Conservation (phyloP, 2,888 invertebrate genomes). For the Monochamus alternatus region DNA sequence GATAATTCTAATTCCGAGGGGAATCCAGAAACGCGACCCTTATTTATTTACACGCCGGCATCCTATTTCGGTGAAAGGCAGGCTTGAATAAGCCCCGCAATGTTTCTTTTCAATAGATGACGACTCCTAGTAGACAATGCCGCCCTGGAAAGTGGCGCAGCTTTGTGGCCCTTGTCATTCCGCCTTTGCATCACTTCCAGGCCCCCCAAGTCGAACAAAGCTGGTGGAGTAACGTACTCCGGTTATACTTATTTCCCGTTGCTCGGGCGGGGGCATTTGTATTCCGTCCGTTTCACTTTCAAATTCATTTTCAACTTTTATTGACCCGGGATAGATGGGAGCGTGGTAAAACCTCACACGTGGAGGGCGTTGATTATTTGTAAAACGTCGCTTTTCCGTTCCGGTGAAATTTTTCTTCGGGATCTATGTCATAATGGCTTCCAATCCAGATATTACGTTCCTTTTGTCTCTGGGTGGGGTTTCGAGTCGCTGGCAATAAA, state of each 20-base stretch:
- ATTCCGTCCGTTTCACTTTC: slow-evolving; percentile 27
- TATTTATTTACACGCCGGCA: background rate
- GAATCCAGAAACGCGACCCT: background rate
- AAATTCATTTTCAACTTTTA: slow-evolving; percentile 23
- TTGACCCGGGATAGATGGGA: slow-evolving; percentile 21
- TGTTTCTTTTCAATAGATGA: background rate
- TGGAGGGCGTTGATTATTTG: slow-evolving; percentile 2
- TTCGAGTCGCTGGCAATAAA: background rate
- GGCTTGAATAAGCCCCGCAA: background rate
- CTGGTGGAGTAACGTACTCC: background rate
- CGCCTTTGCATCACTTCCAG: background rate
- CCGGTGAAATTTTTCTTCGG: background rate
- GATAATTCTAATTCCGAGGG: no score
- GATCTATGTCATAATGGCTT: background rate
- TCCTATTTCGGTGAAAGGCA: background rate
- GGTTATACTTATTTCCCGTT: background rate
- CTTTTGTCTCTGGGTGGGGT: background rate
- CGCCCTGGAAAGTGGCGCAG: background rate
- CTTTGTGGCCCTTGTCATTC: background rate
- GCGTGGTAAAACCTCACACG: slow-evolving; percentile 25
- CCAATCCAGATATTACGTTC: slow-evolving; percentile 7
- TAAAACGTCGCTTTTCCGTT: background rate
- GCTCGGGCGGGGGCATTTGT: slow-evolving; percentile 5
- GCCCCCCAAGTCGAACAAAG: background rate
- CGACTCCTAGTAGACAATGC: background rate